phyloP scores from a whole-genome alignment of 2,888 invertebrate genomes.

The Phortica magna region DNA sequence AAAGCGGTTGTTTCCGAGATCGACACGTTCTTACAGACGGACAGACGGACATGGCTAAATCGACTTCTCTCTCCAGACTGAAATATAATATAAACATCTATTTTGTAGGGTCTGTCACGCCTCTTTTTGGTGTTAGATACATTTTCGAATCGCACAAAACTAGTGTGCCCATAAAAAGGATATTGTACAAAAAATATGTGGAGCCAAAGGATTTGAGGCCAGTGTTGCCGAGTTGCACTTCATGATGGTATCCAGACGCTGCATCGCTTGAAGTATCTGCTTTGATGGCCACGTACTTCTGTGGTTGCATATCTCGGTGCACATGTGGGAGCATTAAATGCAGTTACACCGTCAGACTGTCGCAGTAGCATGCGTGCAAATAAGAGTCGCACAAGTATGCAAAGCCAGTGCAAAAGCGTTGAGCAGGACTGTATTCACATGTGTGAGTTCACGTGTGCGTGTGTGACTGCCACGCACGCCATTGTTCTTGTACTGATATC shows the following conservation, averaged over 20 bases:
- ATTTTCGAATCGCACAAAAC: no score
- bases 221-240: neutral
- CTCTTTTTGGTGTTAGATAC: no score
- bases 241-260: neutral
- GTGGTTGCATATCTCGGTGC: neutral
- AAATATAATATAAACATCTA: no score
- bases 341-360: conserved; percentile 20
- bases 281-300: neutral
- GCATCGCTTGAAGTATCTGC: neutral
- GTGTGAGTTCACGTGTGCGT: neutral
- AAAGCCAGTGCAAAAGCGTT: conserved; percentile 31
- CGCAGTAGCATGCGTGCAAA: conserved; percentile 46
- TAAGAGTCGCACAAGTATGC: conserved; percentile 56
- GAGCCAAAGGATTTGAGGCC: neutral
- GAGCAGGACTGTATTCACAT: neutral
- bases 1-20: no score
- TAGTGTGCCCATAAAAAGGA: no score
- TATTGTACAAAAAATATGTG: neutral
- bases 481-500: neutral
- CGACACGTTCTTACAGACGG: no score
- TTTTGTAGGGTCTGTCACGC: no score
- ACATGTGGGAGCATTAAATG: neutral
- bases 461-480: neutral
- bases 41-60: no score
- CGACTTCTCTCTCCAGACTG: no score